phyloP scores from a whole-genome alignment of 2,113 vertebrate species.

The Solenodon paradoxus region DNA sequence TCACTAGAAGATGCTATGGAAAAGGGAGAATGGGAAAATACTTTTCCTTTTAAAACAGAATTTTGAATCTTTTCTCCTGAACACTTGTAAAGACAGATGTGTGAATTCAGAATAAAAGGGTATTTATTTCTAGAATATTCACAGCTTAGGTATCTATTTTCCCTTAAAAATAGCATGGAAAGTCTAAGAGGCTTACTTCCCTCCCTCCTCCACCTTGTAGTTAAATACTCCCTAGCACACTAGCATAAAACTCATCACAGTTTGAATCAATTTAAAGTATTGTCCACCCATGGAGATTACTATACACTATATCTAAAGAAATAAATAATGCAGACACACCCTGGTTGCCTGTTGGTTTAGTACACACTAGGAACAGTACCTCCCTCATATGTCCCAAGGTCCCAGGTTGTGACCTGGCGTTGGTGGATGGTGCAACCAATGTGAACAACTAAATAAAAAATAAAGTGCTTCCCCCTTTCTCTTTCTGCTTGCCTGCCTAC shows the following conservation, averaged over 20 bases:
- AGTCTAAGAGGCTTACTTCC: neutral
- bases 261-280: constrained; percentile 25
- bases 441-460: no score
- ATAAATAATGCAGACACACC: neutral
- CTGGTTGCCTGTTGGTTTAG: no score
- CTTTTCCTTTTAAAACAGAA: neutral
- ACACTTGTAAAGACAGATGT: neutral
- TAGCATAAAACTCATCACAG: neutral
- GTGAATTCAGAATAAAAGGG: neutral
- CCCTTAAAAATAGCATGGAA: neutral
- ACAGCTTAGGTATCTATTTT: neutral
- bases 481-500: no score
- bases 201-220: neutral
- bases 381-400: no score
- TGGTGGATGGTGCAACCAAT: no score
- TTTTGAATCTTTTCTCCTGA: neutral
- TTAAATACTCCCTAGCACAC: neutral
- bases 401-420: no score
- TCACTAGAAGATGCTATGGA: neutral
- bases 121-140: neutral
- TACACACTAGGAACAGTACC: no score
- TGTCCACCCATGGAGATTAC: neutral
- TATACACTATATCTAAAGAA: neutral
- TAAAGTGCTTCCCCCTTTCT: no score
- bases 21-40: neutral